Evolutionary conservation across 2,797 vertebrate species (phyloP), one percentile per base, ranked within the genome.

Genomic region (Chaetophractus vellerosus): DNA sequence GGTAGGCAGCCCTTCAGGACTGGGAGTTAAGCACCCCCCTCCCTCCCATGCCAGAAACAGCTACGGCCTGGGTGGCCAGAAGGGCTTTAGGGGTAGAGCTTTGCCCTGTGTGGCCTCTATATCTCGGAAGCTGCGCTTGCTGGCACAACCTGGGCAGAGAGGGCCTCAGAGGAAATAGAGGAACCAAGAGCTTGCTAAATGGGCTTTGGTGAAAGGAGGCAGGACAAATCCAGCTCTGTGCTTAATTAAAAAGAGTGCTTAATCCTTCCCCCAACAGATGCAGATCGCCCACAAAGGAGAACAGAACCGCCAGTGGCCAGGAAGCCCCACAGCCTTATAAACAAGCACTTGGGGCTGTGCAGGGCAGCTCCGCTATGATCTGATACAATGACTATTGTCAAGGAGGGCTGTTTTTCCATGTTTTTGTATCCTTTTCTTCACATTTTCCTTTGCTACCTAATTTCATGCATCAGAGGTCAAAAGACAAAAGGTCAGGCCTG

Each of bases 391-490:
- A 96, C 86, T 92, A 92, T 95, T 52, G 91, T 85, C 33, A 61
- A 69, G 82, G 48, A 45, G 59, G 81, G 96, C 92, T 96, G 97
- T 95, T 98, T 97, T 97, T 98, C 97, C 97, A 95, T 96, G 96
- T 98, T 97, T 97, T 98, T 98, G 95, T 95, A 94, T 88, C 96
- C 96, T 94, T 97, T 97, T 96, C 97, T 96, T 96, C 94, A 12
- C 95, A 96, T 98, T 98, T 98, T 97, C 95, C 98, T 98, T 98
- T 95, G 21, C 84, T 78, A 97, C 97, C 96, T 97, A 96, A 96
- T 84, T 92, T 95, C 96, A 94, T 69, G 95, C 96, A 96, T 69
- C 96, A 95, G 89, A 95, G 86, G 94, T 79, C 90, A 97, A 96
- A 97, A 98, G 96, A 98, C 96, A 95, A 98, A 98, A 97, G 96